Conservation (phyloP, 2,113 vertebrate species). For the Typhlomys cinereus region DNA sequence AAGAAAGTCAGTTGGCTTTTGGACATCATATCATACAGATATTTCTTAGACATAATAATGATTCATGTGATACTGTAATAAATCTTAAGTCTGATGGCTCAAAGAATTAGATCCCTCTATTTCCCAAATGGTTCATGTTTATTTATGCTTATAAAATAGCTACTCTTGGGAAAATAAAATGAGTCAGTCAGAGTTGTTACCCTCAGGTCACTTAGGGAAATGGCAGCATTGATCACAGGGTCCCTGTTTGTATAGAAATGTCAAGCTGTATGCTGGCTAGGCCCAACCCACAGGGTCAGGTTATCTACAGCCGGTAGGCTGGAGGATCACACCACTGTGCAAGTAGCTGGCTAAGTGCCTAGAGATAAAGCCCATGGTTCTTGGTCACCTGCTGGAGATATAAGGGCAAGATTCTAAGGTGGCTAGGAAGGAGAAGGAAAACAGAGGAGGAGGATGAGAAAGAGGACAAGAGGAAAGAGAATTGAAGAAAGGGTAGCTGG, state of each 20-base stretch:
- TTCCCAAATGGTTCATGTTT: background rate
- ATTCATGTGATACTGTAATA: background rate
- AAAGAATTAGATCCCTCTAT: background rate
- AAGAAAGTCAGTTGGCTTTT: slow-evolving; percentile 18
- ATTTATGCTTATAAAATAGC: slow-evolving; percentile 17
- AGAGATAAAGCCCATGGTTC: background rate
- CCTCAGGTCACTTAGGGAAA: background rate
- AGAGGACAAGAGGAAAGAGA: no score
- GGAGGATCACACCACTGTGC: background rate
- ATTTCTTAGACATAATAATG: slow-evolving; percentile 16
- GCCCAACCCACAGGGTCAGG: background rate
- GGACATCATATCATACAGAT: background rate
- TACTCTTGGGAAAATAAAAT: background rate
- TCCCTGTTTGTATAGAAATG: background rate
- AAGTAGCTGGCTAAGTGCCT: background rate
- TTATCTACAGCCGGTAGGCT: background rate
- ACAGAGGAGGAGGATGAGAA: background rate
- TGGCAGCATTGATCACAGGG: background rate
- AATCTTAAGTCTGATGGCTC: background rate
- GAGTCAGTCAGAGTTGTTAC: background rate
- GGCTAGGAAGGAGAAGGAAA: background rate
- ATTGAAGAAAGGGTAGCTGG: background rate
- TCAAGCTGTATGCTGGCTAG: background rate
- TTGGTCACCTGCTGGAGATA: background rate
- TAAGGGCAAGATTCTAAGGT: background rate